phyloP scores from a whole-genome alignment of 2,113 vertebrate species.

The Megaceryle torquata region DNA sequence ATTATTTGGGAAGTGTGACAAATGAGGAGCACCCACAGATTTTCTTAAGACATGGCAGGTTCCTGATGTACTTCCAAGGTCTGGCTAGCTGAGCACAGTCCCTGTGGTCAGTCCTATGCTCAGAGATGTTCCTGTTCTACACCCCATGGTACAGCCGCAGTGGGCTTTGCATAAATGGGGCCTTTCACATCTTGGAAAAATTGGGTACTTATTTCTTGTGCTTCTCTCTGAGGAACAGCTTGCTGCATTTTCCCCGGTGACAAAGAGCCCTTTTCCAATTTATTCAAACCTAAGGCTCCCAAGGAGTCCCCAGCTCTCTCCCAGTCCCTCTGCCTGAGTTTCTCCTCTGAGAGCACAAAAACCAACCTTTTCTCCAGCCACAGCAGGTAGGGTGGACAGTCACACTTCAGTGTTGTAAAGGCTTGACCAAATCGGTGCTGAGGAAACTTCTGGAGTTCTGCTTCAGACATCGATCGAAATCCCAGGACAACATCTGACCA shows the following conservation, averaged over 20 bases:
- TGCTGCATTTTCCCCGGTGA: not conserved
- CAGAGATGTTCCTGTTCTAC: fast-evolving
- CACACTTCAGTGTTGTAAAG: constrained; percentile 89
- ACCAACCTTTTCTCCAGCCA: constrained; percentile 90
- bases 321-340: not conserved
- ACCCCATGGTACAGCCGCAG: not conserved
- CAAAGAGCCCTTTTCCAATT: not conserved
- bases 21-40: not conserved
- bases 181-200: not conserved
- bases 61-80: not conserved
- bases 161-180: not conserved
- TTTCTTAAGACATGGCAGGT: not conserved
- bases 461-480: constrained; percentile 82
- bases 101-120: not conserved
- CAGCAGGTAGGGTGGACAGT: constrained; percentile 83
- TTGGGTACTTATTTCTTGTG: not conserved
- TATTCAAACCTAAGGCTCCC: not conserved
- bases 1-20: not conserved
- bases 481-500: constrained; percentile 88
- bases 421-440: constrained; percentile 83
- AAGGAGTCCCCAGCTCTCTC: not conserved
- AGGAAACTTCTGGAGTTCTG: constrained; percentile 85
- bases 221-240: not conserved
- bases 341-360: not conserved
- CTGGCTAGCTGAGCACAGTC: not conserved